phyloP scores from a whole-genome alignment of 2,797 vertebrate genomes.

The Pipistrellus pygmaeus region DNA sequence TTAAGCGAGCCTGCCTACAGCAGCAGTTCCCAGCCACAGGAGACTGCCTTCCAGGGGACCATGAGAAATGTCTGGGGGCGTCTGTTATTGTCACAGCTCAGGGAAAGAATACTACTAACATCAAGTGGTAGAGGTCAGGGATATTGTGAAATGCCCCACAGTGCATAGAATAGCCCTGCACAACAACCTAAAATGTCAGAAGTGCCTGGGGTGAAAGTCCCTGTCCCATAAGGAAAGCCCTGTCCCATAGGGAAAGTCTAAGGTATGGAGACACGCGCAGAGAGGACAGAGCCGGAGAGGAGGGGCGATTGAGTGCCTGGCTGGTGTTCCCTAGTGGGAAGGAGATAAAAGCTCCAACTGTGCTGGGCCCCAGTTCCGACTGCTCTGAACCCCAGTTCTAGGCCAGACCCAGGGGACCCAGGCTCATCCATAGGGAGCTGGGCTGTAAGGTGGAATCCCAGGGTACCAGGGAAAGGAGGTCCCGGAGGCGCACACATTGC shows the following conservation, averaged over 20 bases:
- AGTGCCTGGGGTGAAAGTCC: background rate
- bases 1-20: background rate
- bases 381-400: too few relatives aligned
- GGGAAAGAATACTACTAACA: background rate
- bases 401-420: too few relatives aligned
- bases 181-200: background rate
- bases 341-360: too few relatives aligned
- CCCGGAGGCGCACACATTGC: too few relatives aligned
- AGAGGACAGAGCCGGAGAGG: too few relatives aligned
- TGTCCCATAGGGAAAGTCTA: background rate
- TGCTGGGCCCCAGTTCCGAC: too few relatives aligned
- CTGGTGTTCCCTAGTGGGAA: too few relatives aligned
- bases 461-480: too few relatives aligned
- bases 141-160: background rate
- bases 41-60: background rate
- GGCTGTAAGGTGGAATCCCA: too few relatives aligned
- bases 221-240: background rate
- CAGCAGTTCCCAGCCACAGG: background rate
- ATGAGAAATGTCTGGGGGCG: background rate
- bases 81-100: background rate
- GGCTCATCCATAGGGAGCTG: too few relatives aligned
- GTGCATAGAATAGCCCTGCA: background rate
- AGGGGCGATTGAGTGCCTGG: too few relatives aligned
- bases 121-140: background rate
- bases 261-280: too few relatives aligned